These are phyloP conservation scores for Desoria tigrina DNA, from an alignment of 2,888 invertebrate genomes.

Conservation along the genomic window DNA sequence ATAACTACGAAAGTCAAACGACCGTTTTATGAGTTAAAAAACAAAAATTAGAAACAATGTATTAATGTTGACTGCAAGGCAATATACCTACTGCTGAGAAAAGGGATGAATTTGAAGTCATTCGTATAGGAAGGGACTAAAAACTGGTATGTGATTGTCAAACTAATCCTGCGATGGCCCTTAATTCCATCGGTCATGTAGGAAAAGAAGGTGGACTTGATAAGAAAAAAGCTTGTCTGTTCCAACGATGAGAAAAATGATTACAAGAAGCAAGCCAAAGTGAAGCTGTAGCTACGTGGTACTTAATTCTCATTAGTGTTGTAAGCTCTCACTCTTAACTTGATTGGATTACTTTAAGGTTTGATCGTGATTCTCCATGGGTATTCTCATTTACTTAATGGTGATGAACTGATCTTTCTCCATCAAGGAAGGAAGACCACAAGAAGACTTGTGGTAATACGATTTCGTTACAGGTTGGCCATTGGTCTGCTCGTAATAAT, in stretches of 20 bases:
- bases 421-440: conserved; percentile 7
- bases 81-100: too few relatives aligned
- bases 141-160: too few relatives aligned
- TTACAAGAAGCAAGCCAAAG: not conserved
- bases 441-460: not conserved
- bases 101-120: too few relatives aligned
- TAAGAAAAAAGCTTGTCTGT: too few relatives aligned
- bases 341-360: conserved; percentile 41
- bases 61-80: too few relatives aligned
- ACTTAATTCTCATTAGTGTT: conserved; percentile 47
- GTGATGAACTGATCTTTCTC: conserved; percentile 36
- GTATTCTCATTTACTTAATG: conserved; percentile 39
- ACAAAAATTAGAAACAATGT: too few relatives aligned
- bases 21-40: too few relatives aligned
- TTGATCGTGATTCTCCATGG: conserved; percentile 49
- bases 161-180: too few relatives aligned
- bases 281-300: conserved; percentile 6
- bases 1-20: too few relatives aligned
- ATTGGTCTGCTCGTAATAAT: not conserved
- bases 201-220: too few relatives aligned
- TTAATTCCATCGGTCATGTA: too few relatives aligned
- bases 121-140: too few relatives aligned
- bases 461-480: not conserved
- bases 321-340: conserved; percentile 26
- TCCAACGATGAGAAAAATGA: conserved; percentile 14